Evolutionary conservation across 2,888 invertebrate species (phyloP).

Genomic region (Drosophila koepferae): DNA sequence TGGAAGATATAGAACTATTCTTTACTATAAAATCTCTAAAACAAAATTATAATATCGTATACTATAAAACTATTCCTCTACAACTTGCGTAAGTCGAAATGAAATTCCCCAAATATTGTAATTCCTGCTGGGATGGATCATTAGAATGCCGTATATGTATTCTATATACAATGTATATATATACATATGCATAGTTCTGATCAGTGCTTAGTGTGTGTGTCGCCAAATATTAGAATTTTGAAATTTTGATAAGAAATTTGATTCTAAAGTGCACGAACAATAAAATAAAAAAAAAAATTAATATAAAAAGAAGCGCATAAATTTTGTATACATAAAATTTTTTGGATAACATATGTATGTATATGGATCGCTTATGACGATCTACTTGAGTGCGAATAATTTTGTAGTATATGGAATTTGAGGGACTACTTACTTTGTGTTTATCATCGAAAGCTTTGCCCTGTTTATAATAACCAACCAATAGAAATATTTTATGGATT

Average conservation of each 20-base stretch:
- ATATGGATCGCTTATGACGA: constrained; percentile 28
- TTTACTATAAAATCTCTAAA: too few species aligned
- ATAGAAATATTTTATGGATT: constrained; percentile 46
- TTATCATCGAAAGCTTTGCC: constrained; percentile 83
- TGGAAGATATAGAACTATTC: too few species aligned
- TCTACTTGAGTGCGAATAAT: constrained; percentile 33
- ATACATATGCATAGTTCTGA: constrained; percentile 6
- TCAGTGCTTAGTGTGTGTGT: constrained; percentile 35
- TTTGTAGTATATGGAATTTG: constrained; percentile 36
- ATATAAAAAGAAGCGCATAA: constrained; percentile 37
- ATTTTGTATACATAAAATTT: constrained; percentile 40
- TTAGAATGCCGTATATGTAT: constrained; percentile 1
- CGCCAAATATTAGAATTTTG: constrained; percentile 48
- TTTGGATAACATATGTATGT: constrained; percentile 35
- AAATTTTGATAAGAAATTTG: constrained; percentile 38
- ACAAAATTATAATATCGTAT: too few species aligned
- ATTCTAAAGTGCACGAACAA: constrained; percentile 54
- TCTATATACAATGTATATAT: constrained; percentile 3
- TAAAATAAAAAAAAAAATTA: constrained; percentile 28
- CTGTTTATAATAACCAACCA: constrained; percentile 67
- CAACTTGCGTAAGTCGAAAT: background rate
- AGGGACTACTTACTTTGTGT: constrained; percentile 80
- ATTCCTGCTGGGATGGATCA: constrained; percentile 36
- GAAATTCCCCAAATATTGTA: background rate
- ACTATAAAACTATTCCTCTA: too few species aligned